Evolutionary conservation across 2,797 vertebrate genomes (phyloP).

Genomic region (Pteropus rufus): DNA sequence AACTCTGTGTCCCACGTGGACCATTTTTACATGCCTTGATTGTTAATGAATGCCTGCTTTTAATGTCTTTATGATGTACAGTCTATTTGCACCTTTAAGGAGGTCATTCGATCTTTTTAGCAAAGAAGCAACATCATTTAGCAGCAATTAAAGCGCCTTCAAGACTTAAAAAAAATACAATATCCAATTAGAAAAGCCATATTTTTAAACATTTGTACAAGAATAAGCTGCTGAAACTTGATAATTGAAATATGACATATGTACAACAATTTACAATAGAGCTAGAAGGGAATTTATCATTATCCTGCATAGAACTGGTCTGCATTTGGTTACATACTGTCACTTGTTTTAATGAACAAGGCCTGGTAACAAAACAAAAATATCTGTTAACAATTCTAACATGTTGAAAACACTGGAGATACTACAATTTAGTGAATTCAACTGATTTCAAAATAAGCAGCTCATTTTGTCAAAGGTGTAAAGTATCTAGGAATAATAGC

Average conservation of each 20-base stretch:
- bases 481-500: conserved; percentile 68
- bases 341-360: conserved; percentile 86
- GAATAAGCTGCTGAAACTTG: conserved; percentile 93
- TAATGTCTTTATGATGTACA: conserved; percentile 89
- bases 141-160: conserved; percentile 94
- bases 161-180: conserved; percentile 91
- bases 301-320: conserved; percentile 98
- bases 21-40: conserved; percentile 83
- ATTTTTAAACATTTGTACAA: conserved; percentile 94
- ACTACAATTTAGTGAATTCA: conserved; percentile 76
- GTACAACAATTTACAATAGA: conserved; percentile 98
- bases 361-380: conserved; percentile 85
- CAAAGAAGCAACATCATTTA: conserved; percentile 93
- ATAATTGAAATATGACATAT: conserved; percentile 90
- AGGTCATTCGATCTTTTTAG: conserved; percentile 91
- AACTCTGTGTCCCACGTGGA: conserved; percentile 81
- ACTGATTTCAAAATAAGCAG: conserved; percentile 77
- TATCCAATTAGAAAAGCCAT: conserved; percentile 90
- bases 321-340: conserved; percentile 96
- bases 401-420: conserved; percentile 76
- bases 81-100: conserved; percentile 92
- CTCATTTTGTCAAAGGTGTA: conserved; percentile 68
- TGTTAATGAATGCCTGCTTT: conserved; percentile 88
- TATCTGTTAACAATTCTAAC: conserved; percentile 68
- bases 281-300: conserved; percentile 92